phyloP scores from a whole-genome alignment of 1,140 invertebrate genomes.

The Scaptomyza montana region DNA sequence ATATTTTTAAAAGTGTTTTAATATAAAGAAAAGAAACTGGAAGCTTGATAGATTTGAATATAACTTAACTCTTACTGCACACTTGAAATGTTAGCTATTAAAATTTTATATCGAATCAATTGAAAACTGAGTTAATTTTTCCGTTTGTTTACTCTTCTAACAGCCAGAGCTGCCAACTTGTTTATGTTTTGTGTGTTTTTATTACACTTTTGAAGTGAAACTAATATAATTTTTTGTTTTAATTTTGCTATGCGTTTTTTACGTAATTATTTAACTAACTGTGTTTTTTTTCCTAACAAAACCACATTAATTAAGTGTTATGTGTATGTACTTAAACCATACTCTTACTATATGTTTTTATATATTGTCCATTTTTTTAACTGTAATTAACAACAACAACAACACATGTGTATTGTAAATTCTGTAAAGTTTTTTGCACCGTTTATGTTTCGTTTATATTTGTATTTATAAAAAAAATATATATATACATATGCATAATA shows the following conservation, averaged over 20 bases:
- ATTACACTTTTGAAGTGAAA: slow-evolving; percentile 13
- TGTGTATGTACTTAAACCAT: slow-evolving; percentile 42
- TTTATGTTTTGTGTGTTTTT: slow-evolving; percentile 4
- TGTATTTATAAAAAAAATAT: slow-evolving; percentile 14
- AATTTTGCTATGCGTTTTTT: background rate
- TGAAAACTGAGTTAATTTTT: background rate
- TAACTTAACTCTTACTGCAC: too few relatives aligned
- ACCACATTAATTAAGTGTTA: slow-evolving; percentile 52
- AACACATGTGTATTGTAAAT: slow-evolving; percentile 64
- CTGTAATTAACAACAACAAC: slow-evolving; percentile 51
- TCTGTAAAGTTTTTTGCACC: slow-evolving; percentile 83
- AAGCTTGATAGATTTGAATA: too few relatives aligned
- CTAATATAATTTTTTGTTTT: background rate
- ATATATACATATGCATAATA: background rate
- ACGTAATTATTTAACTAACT: slow-evolving; percentile 33
- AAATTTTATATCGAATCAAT: background rate
- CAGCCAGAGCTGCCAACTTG: slow-evolving; percentile 8
- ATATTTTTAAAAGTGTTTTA: background rate
- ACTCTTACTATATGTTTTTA: background rate
- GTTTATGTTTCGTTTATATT: slow-evolving; percentile 39
- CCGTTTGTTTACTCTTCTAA: background rate
- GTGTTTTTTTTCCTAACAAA: background rate
- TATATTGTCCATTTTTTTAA: slow-evolving; percentile 40
- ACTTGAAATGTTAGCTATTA: slow-evolving; percentile 51
- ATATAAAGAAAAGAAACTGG: too few relatives aligned